Percentiles rank a stretch among this genome's conserved stretches.
phyloP scores from a whole-genome alignment of 2,888 invertebrate genomes.

The Drepanosiphum platanoidis region DNA sequence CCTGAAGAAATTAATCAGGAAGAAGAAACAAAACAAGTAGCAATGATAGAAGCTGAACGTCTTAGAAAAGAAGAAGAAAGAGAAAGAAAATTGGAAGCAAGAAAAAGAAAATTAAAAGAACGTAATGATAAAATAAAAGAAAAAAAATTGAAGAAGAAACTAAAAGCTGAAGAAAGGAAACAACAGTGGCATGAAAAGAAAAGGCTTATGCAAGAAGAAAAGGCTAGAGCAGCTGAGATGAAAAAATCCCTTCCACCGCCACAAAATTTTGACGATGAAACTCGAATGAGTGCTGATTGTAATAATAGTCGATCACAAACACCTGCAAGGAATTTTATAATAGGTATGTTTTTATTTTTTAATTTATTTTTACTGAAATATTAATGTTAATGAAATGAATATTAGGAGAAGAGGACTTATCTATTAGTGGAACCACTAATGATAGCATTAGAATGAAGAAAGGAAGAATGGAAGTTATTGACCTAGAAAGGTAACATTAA shows the following conservation, averaged over 20 bases:
- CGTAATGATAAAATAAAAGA: constrained; percentile 63
- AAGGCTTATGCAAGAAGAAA: constrained; percentile 63
- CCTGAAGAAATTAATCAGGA: constrained; percentile 60
- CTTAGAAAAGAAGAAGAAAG: constrained; percentile 63
- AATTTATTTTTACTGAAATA: not conserved
- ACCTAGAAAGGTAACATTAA: constrained; percentile 63
- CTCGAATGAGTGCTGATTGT: constrained; percentile 69
- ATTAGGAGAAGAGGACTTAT: constrained; percentile 62
- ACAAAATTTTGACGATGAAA: constrained; percentile 70
- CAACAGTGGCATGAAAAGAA: constrained; percentile 63
- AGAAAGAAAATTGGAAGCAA: constrained; percentile 62
- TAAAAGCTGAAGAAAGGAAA: constrained; percentile 63
- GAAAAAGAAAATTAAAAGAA: constrained; percentile 61
- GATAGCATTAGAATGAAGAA: constrained; percentile 67
- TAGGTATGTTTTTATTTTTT: constrained; percentile 20
- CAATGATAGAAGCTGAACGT: constrained; percentile 63
- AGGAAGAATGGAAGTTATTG: constrained; percentile 69
- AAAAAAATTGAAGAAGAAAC: constrained; percentile 62
- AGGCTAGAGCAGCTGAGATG: constrained; percentile 62
- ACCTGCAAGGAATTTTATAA: constrained; percentile 45
- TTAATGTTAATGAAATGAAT: not conserved
- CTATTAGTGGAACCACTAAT: constrained; percentile 58
- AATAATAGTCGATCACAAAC: constrained; percentile 59
- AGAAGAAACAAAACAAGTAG: constrained; percentile 62
- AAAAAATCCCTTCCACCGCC: constrained; percentile 64